A percentile compares a stretch with the other conserved stretches of the same genome.
Evolutionary conservation across 2,113 vertebrate species (phyloP).

Genomic region (Corythaixoides concolor): DNA sequence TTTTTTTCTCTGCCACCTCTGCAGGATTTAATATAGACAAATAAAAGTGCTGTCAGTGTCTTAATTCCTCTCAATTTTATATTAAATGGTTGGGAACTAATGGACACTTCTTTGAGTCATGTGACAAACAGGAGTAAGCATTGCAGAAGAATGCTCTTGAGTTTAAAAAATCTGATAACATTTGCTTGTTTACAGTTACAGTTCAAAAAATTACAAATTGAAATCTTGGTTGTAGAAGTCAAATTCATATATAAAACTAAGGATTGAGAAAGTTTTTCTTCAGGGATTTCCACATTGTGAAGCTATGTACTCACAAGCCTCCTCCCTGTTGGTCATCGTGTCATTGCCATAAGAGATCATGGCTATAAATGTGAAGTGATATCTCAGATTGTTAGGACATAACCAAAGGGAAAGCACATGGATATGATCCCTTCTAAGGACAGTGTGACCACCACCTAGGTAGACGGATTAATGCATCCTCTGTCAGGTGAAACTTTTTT

Average conservation of each 20-base stretch:
- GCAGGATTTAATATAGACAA: background rate
- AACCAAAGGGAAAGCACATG: background rate
- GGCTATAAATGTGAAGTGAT: background rate
- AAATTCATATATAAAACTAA: background rate
- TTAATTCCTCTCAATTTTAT: background rate
- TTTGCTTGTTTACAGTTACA: background rate
- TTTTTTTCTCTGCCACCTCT: background rate
- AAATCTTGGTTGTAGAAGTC: background rate
- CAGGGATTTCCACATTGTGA: background rate
- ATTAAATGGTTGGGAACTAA: background rate
- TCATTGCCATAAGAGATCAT: background rate
- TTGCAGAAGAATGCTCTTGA: background rate
- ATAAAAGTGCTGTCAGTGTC: background rate
- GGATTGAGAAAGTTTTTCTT: background rate
- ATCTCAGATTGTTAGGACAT: background rate
- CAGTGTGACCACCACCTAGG: background rate
- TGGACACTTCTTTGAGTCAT: background rate
- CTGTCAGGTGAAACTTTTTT: background rate
- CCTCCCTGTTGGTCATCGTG: rapidly evolving
- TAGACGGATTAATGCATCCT: background rate
- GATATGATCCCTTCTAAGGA: background rate
- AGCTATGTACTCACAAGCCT: background rate
- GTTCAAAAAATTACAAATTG: background rate
- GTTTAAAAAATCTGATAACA: background rate
- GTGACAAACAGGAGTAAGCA: background rate